These are phyloP conservation scores for Thalassophryne amazonica DNA, from an alignment of 2,797 vertebrate genomes.

Conservation along the genomic window DNA sequence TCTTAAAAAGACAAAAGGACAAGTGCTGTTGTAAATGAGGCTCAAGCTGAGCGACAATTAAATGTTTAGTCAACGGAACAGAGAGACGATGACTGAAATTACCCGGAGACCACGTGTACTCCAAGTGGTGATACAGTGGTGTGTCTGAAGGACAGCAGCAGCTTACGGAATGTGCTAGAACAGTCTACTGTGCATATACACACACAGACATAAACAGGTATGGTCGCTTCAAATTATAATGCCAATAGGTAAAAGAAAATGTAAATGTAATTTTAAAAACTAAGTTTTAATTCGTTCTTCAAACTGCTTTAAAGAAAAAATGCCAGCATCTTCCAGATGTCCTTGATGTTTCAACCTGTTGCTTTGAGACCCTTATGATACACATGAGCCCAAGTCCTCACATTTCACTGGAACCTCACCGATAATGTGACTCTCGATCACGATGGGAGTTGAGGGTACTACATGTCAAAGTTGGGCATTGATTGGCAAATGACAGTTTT, in stretches of 20 bases:
- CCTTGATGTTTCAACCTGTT: conserved; percentile 47
- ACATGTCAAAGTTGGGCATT: conserved; percentile 69
- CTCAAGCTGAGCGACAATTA: conserved; percentile 49
- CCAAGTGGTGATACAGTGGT: conserved; percentile 36
- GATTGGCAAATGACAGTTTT: conserved; percentile 77
- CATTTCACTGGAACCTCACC: conserved; percentile 72
- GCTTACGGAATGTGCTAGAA: conserved; percentile 85
- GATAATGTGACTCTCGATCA: conserved; percentile 62
- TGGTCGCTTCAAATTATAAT: conserved; percentile 35
- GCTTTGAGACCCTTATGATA: conserved; percentile 57
- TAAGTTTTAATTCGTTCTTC: conserved; percentile 40
- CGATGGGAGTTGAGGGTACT: conserved; percentile 63
- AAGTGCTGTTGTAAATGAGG: conserved; percentile 49
- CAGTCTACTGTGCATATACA: conserved; percentile 54
- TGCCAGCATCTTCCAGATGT: conserved; percentile 26
- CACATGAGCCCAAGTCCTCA: conserved; percentile 61
- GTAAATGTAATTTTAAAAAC: conserved; percentile 12
- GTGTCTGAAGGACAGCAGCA: conserved; percentile 51
- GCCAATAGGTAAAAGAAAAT: conserved; percentile 36
- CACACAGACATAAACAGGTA: conserved; percentile 30
- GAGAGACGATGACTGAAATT: no score
- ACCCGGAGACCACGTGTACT: conserved; percentile 43
- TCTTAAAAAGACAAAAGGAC: conserved; percentile 59
- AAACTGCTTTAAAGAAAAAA: conserved; percentile 38
- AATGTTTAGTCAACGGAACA: conserved; percentile 44